These are phyloP conservation scores for Drosophila prostipennis DNA, from an alignment of 2,888 invertebrate species.

Conservation along the genomic window DNA sequence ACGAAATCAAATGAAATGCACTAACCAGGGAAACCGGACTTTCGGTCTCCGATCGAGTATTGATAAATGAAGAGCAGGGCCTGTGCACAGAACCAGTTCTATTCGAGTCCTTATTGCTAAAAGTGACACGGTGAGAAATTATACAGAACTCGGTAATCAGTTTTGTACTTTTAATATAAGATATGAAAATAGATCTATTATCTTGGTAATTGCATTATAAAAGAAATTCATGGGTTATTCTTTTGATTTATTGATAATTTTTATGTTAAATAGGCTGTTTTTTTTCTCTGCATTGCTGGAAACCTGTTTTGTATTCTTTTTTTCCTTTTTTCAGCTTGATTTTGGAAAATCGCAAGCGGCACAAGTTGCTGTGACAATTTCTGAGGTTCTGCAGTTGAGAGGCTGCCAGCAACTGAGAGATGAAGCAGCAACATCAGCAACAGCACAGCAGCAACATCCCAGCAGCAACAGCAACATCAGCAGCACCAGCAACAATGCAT, in stretches of 20 bases:
- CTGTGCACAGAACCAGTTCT: constrained; percentile 62
- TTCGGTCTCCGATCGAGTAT: constrained; percentile 44
- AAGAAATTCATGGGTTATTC: no score
- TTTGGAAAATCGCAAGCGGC: constrained; percentile 67
- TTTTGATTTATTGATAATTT: no score
- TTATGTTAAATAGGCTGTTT: no score
- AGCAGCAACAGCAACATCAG: constrained; percentile 25
- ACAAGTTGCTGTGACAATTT: constrained; percentile 44
- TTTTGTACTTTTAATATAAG: not conserved
- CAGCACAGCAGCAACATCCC: constrained; percentile 48
- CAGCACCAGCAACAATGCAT: constrained; percentile 64
- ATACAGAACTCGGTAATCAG: not conserved
- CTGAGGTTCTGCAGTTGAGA: constrained; percentile 57
- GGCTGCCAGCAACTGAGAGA: constrained; percentile 45
- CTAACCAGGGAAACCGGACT: constrained; percentile 59
- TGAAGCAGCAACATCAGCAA: constrained; percentile 27
- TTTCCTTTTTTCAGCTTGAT: constrained; percentile 50
- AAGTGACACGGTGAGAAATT: constrained; percentile 5
- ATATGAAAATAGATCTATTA: no score
- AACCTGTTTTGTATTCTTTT: constrained; percentile 34
- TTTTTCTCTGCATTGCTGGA: constrained; percentile 16
- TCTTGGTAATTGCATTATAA: no score
- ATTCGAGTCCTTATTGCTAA: constrained; percentile 33
- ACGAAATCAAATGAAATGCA: constrained; percentile 55
- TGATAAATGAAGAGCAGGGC: constrained; percentile 72